Percentiles rank a stretch among this genome's conserved stretches.
Evolutionary conservation across 2,888 invertebrate species (phyloP).

Genomic region (Lepidonotus clava): DNA sequence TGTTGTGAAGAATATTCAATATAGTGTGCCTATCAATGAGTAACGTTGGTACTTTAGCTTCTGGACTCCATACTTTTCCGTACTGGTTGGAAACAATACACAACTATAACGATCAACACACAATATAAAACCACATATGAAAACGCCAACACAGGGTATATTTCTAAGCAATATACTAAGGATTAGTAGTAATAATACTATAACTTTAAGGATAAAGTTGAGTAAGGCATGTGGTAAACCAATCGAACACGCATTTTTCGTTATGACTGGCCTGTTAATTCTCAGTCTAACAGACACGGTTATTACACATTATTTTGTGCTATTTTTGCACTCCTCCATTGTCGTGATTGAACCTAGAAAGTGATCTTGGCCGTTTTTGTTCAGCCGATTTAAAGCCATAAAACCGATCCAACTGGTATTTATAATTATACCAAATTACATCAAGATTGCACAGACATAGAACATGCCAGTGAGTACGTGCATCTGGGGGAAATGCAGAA

Average conservation of each 20-base stretch:
- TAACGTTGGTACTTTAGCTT: too few species aligned
- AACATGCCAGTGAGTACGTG: too few species aligned
- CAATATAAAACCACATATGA: background rate
- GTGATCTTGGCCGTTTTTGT: too few species aligned
- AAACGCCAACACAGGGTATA: background rate
- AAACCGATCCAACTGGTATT: too few species aligned
- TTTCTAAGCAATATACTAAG: background rate
- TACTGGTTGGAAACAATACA: slow-evolving; percentile 6
- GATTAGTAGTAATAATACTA: background rate
- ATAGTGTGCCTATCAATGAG: too few species aligned
- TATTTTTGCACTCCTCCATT: background rate
- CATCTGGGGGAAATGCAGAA: too few species aligned
- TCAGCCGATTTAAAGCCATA: too few species aligned
- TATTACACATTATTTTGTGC: background rate
- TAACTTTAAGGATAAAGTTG: slow-evolving; percentile 8
- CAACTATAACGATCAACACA: background rate
- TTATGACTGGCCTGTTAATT: slow-evolving; percentile 14
- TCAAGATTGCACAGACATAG: too few species aligned
- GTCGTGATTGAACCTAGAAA: background rate
- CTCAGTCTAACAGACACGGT: background rate
- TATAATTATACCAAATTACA: too few species aligned
- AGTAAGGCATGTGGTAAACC: slow-evolving; percentile 23
- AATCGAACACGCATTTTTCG: slow-evolving; percentile 24
- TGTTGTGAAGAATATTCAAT: too few species aligned
- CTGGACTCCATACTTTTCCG: background rate